Conservation (phyloP, 2,113 vertebrate species). For the Probosciger aterrimus region DNA sequence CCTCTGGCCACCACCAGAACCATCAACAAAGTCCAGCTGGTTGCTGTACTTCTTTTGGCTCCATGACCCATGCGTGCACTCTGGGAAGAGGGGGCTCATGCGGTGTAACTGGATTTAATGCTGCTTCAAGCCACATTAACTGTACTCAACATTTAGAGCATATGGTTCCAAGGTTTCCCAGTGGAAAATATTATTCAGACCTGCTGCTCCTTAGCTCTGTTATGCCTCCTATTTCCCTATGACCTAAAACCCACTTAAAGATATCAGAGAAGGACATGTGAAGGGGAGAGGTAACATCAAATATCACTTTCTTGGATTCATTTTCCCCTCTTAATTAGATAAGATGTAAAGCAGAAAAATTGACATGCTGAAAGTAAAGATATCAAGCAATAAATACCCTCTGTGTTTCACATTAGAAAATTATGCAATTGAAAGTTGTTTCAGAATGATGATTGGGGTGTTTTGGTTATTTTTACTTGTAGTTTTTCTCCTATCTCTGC, state of each 20-base stretch:
- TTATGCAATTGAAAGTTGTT: neutral
- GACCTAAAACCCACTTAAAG: neutral
- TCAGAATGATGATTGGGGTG: neutral
- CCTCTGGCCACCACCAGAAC: neutral
- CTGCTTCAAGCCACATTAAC: slow-evolving; percentile 33
- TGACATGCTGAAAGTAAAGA: neutral
- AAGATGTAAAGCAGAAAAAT: neutral
- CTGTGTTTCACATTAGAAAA: neutral
- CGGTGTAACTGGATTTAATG: slow-evolving; percentile 27
- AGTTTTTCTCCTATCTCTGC: neutral
- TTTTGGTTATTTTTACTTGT: neutral
- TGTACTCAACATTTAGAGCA: slow-evolving; percentile 6
- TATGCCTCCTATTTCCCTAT: neutral
- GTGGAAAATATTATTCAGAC: neutral
- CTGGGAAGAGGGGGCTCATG: neutral
- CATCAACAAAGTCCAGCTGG: neutral
- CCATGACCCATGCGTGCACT: neutral
- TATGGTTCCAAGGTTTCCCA: slow-evolving; percentile 6
- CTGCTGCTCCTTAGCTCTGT: neutral
- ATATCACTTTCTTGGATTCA: neutral
- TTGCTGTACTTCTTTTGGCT: slow-evolving; percentile 8
- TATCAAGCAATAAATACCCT: neutral
- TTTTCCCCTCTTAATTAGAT: accelerated
- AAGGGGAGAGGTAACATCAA: neutral
- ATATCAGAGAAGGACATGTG: neutral